A percentile compares a stretch with the other conserved stretches of the same genome.
Conservation (phyloP, 2,797 vertebrate genomes). For the Tolypeutes matacus region DNA sequence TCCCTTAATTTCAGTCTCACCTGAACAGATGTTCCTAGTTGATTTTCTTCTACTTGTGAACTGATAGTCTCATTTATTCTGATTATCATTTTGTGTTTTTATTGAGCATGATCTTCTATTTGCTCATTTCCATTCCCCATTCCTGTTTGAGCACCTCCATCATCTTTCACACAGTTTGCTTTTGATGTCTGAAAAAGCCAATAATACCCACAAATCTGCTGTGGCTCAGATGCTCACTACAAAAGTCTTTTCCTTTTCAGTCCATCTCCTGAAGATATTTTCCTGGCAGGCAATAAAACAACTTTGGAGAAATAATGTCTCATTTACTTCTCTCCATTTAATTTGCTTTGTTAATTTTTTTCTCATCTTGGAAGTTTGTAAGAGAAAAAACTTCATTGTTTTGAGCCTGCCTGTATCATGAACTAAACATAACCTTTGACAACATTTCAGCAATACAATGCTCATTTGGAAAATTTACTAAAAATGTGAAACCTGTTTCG, state of each 20-base stretch:
- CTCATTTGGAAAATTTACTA: constrained; percentile 75
- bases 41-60: constrained; percentile 77
- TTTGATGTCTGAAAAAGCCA: constrained; percentile 83
- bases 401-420: constrained; percentile 69
- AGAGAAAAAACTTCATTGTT: background rate
- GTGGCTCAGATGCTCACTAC: constrained; percentile 80
- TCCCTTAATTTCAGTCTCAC: constrained; percentile 84
- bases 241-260: constrained; percentile 80
- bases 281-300: constrained; percentile 83
- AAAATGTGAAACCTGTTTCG: constrained; percentile 55
- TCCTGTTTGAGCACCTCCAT: constrained; percentile 80
- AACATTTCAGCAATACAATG: constrained; percentile 75
- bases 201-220: constrained; percentile 83
- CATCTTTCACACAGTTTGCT: constrained; percentile 83
- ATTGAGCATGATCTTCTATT: constrained; percentile 82
- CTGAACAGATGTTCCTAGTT: constrained; percentile 82
- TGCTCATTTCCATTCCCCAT: constrained; percentile 80
- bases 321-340: constrained; percentile 80
- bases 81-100: constrained; percentile 85
- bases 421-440: constrained; percentile 82
- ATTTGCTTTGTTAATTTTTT: constrained; percentile 79
- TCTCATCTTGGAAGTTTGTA: constrained; percentile 75
- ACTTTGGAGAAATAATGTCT: constrained; percentile 82
- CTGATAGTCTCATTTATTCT: constrained; percentile 85
- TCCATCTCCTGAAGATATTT: constrained; percentile 80